Conservation (phyloP, 2,888 invertebrate genomes). For the Orthosia gracilis region DNA sequence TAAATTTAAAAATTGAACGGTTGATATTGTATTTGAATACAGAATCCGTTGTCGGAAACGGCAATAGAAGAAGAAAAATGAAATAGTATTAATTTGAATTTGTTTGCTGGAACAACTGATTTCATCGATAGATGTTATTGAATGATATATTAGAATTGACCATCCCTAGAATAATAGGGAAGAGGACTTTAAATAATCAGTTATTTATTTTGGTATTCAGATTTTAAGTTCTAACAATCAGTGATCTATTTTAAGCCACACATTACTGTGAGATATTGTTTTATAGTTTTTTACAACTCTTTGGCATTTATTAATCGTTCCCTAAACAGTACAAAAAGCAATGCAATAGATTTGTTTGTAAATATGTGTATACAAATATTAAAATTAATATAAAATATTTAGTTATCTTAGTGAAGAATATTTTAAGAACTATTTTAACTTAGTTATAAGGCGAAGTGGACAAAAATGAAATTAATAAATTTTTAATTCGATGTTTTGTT, state of each 20-base stretch:
- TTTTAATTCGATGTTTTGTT: constrained; percentile 72
- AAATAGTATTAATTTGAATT: background rate
- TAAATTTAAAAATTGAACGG: background rate
- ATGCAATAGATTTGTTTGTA: constrained; percentile 85
- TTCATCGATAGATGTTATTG: constrained; percentile 12
- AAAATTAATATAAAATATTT: constrained; percentile 79
- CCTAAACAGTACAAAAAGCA: constrained; percentile 73
- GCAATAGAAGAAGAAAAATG: too few relatives aligned
- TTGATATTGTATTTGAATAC: background rate
- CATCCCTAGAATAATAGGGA: background rate
- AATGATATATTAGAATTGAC: background rate
- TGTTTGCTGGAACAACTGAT: background rate
- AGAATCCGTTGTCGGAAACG: too few relatives aligned
- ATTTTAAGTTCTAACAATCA: constrained; percentile 42
- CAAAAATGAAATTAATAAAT: constrained; percentile 80
- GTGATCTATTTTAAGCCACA: constrained; percentile 34
- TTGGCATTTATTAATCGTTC: constrained; percentile 60
- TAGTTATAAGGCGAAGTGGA: constrained; percentile 77
- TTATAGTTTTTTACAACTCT: constrained; percentile 45
- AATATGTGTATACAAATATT: constrained; percentile 89
- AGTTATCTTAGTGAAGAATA: constrained; percentile 58
- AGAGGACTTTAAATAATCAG: constrained; percentile 44
- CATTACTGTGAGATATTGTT: constrained; percentile 65
- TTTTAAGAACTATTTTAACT: constrained; percentile 74
- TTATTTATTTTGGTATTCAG: constrained; percentile 68